phyloP scores from a whole-genome alignment of 1,140 invertebrate genomes.

The Cherax destructor region DNA sequence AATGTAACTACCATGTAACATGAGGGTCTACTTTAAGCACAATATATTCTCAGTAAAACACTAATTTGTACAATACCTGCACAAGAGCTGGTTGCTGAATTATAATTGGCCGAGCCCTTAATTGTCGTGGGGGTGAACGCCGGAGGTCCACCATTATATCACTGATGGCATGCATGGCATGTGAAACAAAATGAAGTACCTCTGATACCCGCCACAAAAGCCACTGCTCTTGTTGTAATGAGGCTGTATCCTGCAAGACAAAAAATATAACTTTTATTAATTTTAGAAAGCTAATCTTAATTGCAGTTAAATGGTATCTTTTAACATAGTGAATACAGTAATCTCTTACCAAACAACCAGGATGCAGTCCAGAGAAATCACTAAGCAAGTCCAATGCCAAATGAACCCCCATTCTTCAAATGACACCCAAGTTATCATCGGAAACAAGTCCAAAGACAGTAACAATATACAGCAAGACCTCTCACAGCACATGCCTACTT shows the following conservation, averaged over 20 bases:
- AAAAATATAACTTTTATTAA: too few relatives aligned
- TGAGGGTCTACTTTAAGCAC: too few relatives aligned
- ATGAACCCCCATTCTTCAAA: too few relatives aligned
- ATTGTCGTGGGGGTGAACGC: conserved; percentile 81
- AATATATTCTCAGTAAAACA: not conserved
- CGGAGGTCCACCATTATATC: conserved; percentile 87
- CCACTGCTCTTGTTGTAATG: conserved; percentile 76
- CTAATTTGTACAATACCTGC: conserved; percentile 76
- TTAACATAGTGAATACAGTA: not conserved
- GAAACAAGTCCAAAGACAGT: too few relatives aligned
- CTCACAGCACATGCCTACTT: too few relatives aligned
- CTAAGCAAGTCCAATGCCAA: too few relatives aligned
- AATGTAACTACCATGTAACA: too few relatives aligned
- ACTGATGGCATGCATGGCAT: conserved; percentile 91
- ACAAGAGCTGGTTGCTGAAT: conserved; percentile 79
- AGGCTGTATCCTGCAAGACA: conserved; percentile 74
- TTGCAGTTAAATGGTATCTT: too few relatives aligned
- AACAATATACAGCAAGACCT: too few relatives aligned
- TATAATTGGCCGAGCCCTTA: conserved; percentile 83
- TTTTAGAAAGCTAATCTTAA: not conserved
- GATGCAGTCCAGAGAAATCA: not conserved
- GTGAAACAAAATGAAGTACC: conserved; percentile 88
- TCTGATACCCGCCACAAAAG: conserved; percentile 85
- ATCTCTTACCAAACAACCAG: not conserved
- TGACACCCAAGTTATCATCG: too few relatives aligned